Evolutionary conservation across 92 coral and sea anemone species (phyloP).

Genomic region (Zoanthus sansibaricus): DNA sequence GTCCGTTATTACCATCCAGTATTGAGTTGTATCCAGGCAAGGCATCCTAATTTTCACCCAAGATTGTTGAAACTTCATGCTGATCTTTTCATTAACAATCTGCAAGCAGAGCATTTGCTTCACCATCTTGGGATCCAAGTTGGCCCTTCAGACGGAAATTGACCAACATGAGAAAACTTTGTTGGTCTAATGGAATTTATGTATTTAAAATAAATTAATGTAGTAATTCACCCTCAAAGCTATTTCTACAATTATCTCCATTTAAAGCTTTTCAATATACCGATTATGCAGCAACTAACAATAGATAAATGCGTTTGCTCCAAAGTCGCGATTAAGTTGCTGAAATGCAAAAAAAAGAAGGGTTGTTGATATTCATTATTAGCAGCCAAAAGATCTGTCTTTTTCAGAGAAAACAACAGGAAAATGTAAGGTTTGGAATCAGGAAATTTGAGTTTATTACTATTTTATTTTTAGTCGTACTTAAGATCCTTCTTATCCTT

Average conservation of each 20-base stretch:
- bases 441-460: background rate
- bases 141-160: background rate
- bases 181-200: background rate
- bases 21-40: background rate
- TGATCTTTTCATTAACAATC: background rate
- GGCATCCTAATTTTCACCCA: conserved; percentile 36
- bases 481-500: too few relatives aligned
- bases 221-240: background rate
- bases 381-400: background rate
- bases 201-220: background rate
- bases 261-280: background rate
- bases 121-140: background rate
- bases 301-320: background rate
- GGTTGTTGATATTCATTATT: too few relatives aligned
- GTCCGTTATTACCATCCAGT: conserved; percentile 29
- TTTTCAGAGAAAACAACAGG: background rate
- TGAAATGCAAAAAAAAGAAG: too few relatives aligned
- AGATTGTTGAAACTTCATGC: background rate
- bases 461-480: too few relatives aligned
- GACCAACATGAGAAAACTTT: background rate
- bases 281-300: background rate
- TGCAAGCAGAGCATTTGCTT: conserved; percentile 34
- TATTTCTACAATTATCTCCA: background rate
- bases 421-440: background rate
- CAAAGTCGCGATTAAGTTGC: too few relatives aligned